phyloP scores from a whole-genome alignment of 2,888 invertebrate genomes.

The Ceriagrion tenellum region DNA sequence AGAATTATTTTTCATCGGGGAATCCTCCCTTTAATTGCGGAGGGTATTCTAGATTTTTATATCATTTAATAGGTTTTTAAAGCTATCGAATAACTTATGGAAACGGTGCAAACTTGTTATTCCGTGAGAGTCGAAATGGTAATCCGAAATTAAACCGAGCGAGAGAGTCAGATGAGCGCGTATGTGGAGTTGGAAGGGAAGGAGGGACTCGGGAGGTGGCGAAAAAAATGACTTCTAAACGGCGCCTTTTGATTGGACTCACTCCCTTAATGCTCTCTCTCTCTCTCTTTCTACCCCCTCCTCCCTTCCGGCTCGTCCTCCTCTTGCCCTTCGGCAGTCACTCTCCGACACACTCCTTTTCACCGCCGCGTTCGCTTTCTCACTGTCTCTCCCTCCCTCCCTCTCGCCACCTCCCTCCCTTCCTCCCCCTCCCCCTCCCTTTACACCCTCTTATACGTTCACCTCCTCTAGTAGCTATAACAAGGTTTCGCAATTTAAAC shows the following conservation, averaged over 20 bases:
- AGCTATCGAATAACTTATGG: conserved; percentile 11
- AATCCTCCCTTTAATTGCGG: conserved; percentile 10
- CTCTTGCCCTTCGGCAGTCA: neutral
- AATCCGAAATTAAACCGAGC: neutral
- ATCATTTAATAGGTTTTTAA: conserved; percentile 19
- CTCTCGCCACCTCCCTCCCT: neutral
- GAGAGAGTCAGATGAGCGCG: neutral
- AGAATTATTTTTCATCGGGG: neutral
- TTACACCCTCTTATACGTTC: neutral
- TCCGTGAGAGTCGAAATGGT: neutral
- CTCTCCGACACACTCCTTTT: neutral
- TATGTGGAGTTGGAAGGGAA: neutral
- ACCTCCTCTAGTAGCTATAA: neutral
- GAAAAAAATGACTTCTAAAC: conserved; percentile 13
- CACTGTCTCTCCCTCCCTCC: neutral
- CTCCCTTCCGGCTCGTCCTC: neutral
- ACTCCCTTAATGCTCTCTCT: conserved; percentile 17
- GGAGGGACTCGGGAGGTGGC: neutral
- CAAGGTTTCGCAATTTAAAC: conserved; percentile 52
- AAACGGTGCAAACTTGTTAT: conserved; percentile 22
- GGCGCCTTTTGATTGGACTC: conserved; percentile 39
- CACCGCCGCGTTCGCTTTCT: neutral
- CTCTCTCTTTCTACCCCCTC: neutral
- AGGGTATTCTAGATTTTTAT: neutral
- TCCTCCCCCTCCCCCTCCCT: neutral